Percentiles rank a stretch among this genome's conserved stretches.
Conservation (phyloP, 2,888 invertebrate species). For the Lasiommata megera region DNA sequence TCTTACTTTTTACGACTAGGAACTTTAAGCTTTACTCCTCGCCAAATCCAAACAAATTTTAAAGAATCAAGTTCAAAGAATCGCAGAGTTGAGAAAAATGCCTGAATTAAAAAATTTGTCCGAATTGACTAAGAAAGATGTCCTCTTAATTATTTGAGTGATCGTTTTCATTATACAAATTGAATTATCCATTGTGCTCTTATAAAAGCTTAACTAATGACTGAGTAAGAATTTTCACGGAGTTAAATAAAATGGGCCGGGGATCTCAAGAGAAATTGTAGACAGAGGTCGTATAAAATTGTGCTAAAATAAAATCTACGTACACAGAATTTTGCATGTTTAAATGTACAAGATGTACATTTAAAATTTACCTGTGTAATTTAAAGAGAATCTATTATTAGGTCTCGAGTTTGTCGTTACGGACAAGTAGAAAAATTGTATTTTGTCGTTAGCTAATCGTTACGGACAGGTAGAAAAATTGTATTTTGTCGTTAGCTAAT, state of each 20-base stretch:
- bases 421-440: too few relatives aligned
- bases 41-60: background rate
- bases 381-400: too few relatives aligned
- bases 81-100: background rate
- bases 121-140: background rate
- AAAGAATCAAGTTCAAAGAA: background rate
- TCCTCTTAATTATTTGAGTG: slow-evolving; percentile 4
- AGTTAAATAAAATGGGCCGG: slow-evolving; percentile 11
- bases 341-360: background rate
- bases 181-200: slow-evolving; percentile 10
- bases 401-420: too few relatives aligned
- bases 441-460: too few relatives aligned
- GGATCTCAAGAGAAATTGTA: background rate
- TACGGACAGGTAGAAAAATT: too few relatives aligned
- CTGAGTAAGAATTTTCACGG: background rate
- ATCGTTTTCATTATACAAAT: slow-evolving; percentile 14
- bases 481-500: too few relatives aligned
- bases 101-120: background rate
- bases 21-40: too few relatives aligned
- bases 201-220: slow-evolving; percentile 13
- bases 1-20: too few relatives aligned
- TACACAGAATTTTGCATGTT: background rate
- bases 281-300: background rate
- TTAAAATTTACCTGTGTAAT: background rate
- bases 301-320: background rate